Evolutionary conservation across 2,113 vertebrate genomes (phyloP), one percentile per base, ranked within the genome.

Genomic region (Mus pahari): DNA sequence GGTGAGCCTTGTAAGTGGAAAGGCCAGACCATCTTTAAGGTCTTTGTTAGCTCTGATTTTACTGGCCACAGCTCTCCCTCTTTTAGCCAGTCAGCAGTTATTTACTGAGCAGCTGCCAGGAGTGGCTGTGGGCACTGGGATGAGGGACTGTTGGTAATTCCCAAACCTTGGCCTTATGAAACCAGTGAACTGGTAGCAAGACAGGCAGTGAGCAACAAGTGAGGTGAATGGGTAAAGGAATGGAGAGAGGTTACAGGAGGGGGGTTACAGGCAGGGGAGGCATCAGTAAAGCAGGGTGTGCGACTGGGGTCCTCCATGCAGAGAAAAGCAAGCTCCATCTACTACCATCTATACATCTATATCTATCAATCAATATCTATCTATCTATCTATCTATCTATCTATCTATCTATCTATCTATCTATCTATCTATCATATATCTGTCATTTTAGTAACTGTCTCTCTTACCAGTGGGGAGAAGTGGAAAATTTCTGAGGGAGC

Each of bases 271-370:
- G 3, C 1, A 31, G 14, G 50, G 50, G 11, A 39, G 26, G 33
- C 58, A 26, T 11, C 45, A 66, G 0, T 2, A 16, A 48, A 53
- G 42, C 58, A 26, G 31, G 31, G 28, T 22, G 4, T 20, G 12
- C n/a, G 75, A 50, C 39, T 7, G 5, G 28, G 24, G 6, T 0
- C 36, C 0, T 22, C 16, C 6, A 6, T 19, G 17, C 4, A 4
- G n/a, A n/a, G 39, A 39, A 64, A 82, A 62, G 64, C 36, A 39
- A 58, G 82, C 45, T 62, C 12, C 48, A 48, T 7, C 48, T 48
- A 48, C 50, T 53, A 12, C 50, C 50, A 11, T 74, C n/a, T 17
- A 68, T 68, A 2, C 33, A 68, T 33, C 66, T 68, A 19, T 58
- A 16, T 58, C 55, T 53, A 53, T 53, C 11, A 48, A 48, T 48